These are phyloP conservation scores for Drosophila punjabiensis DNA, from an alignment of 1,140 invertebrate genomes.

Conservation along the genomic window DNA sequence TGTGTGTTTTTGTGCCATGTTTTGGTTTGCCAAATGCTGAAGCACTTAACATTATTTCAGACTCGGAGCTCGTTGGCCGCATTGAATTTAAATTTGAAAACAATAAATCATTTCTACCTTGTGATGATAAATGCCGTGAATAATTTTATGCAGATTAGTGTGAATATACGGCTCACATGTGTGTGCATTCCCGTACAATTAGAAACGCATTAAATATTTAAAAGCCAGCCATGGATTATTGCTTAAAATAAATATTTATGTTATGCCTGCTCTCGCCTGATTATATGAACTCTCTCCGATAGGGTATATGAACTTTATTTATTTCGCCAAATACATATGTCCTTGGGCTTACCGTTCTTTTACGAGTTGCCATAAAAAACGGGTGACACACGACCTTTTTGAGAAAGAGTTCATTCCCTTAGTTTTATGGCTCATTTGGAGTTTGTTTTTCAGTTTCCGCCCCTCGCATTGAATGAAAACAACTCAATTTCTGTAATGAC, in stretches of 20 bases:
- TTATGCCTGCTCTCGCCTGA: conserved; percentile 9
- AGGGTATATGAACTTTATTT: conserved; percentile 12
- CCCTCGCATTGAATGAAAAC: conserved; percentile 37
- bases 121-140: conserved; percentile 58
- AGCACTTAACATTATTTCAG: conserved; percentile 56
- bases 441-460: conserved; percentile 36
- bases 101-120: conserved; percentile 66
- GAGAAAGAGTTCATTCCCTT: conserved; percentile 9
- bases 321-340: conserved; percentile 6
- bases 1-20: conserved; percentile 35
- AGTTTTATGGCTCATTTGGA: conserved; percentile 39
- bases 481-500: conserved; percentile 29
- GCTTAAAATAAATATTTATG: conserved; percentile 38
- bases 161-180: conserved; percentile 15
- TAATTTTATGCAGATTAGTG: conserved; percentile 47
- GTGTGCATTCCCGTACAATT: conserved; percentile 66
- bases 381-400: conserved; percentile 20
- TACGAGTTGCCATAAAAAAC: conserved; percentile 26
- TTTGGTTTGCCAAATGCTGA: conserved; percentile 48
- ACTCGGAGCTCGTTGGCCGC: conserved; percentile 17
- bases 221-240: conserved; percentile 36
- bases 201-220: conserved; percentile 79
- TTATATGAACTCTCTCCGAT: conserved; percentile 2
- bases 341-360: conserved; percentile 7
- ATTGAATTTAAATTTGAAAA: conserved; percentile 65